Conservation (phyloP, 2,113 vertebrate genomes). For the Cebidichthys violaceus region DNA sequence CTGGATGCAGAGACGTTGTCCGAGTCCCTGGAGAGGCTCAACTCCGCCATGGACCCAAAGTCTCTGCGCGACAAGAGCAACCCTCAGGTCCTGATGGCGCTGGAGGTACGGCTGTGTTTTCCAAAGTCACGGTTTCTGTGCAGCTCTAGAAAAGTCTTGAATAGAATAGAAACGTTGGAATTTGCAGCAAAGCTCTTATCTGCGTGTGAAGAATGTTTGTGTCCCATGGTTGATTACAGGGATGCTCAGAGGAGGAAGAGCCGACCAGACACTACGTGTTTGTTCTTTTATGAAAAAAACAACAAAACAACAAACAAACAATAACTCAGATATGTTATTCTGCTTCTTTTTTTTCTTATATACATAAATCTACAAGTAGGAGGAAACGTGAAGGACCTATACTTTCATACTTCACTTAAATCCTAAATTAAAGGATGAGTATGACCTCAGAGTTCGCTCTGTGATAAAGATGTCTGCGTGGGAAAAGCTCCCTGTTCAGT, state of each 20-base stretch:
- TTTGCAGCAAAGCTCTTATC: neutral
- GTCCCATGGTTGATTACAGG: neutral
- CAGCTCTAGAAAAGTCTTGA: neutral
- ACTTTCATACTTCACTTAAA: too few species aligned
- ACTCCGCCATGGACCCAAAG: constrained; percentile 85
- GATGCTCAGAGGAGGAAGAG: neutral
- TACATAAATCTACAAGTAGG: too few species aligned
- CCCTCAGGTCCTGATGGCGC: constrained; percentile 84
- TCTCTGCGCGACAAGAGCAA: constrained; percentile 81
- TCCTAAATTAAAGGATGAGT: neutral
- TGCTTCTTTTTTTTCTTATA: neutral
- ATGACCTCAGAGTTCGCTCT: neutral
- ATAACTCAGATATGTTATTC: neutral
- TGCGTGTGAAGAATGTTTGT: neutral
- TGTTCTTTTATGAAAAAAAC: neutral
- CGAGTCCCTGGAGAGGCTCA: constrained; percentile 86
- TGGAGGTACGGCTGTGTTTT: constrained; percentile 86
- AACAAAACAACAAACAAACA: too few species aligned
- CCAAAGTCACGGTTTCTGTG: neutral
- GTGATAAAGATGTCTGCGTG: neutral
- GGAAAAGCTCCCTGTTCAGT: constrained; percentile 12
- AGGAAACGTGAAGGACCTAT: too few species aligned
- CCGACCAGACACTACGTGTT: neutral
- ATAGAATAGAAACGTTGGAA: neutral
- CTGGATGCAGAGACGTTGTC: constrained; percentile 87